Base-by-base conservation (phyloP, 2,888 invertebrate species). In the Agonopterix subpropinquella region DNA sequence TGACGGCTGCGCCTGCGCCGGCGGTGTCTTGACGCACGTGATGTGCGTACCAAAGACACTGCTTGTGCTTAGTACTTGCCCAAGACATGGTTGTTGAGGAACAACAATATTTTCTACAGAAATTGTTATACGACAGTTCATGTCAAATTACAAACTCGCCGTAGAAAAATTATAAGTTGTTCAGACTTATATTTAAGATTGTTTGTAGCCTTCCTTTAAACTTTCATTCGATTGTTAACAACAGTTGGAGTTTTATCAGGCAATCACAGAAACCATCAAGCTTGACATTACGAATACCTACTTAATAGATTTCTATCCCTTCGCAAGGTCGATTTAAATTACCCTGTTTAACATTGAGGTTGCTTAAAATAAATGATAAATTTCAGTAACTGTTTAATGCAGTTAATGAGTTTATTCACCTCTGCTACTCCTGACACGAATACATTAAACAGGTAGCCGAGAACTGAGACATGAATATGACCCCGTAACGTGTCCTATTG, bases 401-500 rank as follows among this genome's bases (percentile, higher is more conserved):
- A 28, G 28, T 28, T 28, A 28, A 28, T 28, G 28, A 60, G 80
- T 79, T 70, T 79, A 65, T 75, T 78, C 68, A 80, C 77, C 84
- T 66, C 53, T 64, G 55, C 58, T 60, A 70, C 70, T 73, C 67
- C 73, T 85, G 80, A 77, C 85, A 83, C 70, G 72, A 75, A 82
- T 86, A 65, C 84, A 83, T 82, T 43, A 67, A 73, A 61, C 58
- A 45, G 65, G 65, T 65, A 74, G 61, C 57, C 1, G 39, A 39
- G 11, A 10, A 42, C 13, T 74, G 67, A 71, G 65, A 64, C 64
- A 76, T 74, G 76, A 76, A 77, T 77, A 75, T 67, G 73, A 63
- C 73, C 71, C 62, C 67, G 66, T 64, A 52, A 47, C 43, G 9
- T n/a, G 48, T 43, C 52, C 52, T 36, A 50, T 53, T 53, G 52